Base-by-base conservation (phyloP, 2,888 invertebrate species). In the Caenorhabditis imperialis region DNA sequence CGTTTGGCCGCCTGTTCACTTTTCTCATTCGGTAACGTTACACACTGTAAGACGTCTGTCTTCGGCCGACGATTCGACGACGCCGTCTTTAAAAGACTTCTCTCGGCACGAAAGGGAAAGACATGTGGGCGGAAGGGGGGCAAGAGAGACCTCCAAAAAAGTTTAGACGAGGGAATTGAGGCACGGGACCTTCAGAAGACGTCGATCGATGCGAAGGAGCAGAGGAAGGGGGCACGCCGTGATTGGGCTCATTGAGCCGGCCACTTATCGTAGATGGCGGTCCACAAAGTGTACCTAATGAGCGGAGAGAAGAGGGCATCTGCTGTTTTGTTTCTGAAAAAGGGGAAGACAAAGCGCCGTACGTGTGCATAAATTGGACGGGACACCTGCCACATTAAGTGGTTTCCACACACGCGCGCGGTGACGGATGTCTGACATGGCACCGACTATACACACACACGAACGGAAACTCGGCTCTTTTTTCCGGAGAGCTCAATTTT, bases 211-310 rank as follows among this genome's bases (percentile, higher is more conserved):
- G n/a, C n/a, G n/a, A n/a, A n/a, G n/a, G n/a, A n/a, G n/a, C 2
- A 8, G 55, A 35, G 33, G 22, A 8, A 20, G 14, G 22, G 25
- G 33, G 22, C 20, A 42, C 12, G 40, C 40, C 62, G 62, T 62
- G 62, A 62, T 62, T 54, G 63, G 63, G 63, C 63, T 63, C 63
- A 63, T 54, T 54, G 63, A 63, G 63, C 45, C 37, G 38, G 63
- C 63, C 63, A 63, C 63, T 63, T 63, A 33, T 42, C 38, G 38
- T 18, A 16, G 3, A 37, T 20, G 44, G 4, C 30, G 44, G 22
- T 18, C 6, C 30, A 54, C 54, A 54, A 63, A 63, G 63, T 63
- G 63, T 63, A 54, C 63, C 63, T 63, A 54, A 63, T 63, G 63
- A 63, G 63, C 42, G 44, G 18, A 18, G 44, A 44, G 20, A 3